Evolutionary conservation across 2,113 vertebrate species (phyloP), one percentile per base, ranked within the genome.

Genomic region (Canis aureus): DNA sequence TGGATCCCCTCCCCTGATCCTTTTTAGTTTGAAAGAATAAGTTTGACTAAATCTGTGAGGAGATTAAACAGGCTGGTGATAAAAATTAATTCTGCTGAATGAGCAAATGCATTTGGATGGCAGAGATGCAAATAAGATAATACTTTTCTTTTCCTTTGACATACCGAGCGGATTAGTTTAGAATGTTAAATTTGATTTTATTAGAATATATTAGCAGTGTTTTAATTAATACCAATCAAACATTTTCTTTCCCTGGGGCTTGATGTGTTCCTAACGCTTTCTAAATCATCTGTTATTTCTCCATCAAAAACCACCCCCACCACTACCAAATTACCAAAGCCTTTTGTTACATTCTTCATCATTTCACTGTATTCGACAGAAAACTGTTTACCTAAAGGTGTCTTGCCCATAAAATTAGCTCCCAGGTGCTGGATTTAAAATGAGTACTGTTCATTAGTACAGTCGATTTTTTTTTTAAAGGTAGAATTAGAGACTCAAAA

Each of bases 1-100:
- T 89, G 53, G n/a, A 51, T 92, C 83, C 80, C 43, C 82, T 76
- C 79, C n/a, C 59, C 92, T 69, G 81, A 62, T 11, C 97, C 94
- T 94, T 98, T 99, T 98, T 96, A 98, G 96, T 97, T 94, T 97
- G 97, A 98, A 97, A 97, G 98, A 98, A 97, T 97, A 95, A 98
- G 89, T 98, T 98, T 97, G 97, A 95, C 43, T 97, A 90, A 94
- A 86, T 98, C 97, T 98, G 78, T 97, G 93, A 97, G 38, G 92
- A 98, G 98, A 98, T 98, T 98, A 98, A 98, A 98, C 95, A 95
- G 98, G 94, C 97, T 84, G 96, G 94, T 98, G 97, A 97, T 91
- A 97, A 97, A 97, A 97, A 98, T 97, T 98, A 97, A 97, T 74
- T 98, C 97, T 95, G 93, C 97, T 95, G 97, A 98, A 98, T 81